phyloP scores from a whole-genome alignment of 2,113 vertebrate genomes.

The Leiothrix lutea region DNA sequence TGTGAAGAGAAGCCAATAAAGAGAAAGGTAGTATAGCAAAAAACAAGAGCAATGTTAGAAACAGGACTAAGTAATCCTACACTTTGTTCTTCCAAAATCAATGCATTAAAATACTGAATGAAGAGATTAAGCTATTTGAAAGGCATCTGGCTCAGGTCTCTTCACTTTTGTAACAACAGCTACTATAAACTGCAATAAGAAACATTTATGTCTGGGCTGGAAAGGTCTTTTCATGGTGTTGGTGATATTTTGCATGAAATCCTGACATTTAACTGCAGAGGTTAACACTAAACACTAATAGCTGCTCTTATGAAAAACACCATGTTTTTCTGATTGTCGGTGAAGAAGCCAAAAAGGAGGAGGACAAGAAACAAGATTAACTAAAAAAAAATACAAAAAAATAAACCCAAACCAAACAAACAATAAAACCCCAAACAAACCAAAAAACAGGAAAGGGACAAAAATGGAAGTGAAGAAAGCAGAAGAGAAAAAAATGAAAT shows the following conservation, averaged over 20 bases:
- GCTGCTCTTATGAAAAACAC: not conserved
- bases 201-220: not conserved
- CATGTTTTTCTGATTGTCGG: not conserved
- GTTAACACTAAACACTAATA: not conserved
- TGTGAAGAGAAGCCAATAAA: not conserved
- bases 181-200: not conserved
- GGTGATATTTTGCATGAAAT: not conserved
- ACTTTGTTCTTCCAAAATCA: not conserved
- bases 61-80: not conserved
- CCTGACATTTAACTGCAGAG: not conserved
- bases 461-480: not conserved
- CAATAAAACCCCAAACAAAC: not conserved
- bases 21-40: not conserved
- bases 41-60: not conserved
- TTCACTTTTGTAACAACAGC: not conserved
- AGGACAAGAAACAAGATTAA: not conserved
- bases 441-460: not conserved
- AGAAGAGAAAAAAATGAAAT: not conserved
- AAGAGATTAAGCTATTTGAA: not conserved
- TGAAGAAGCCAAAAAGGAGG: not conserved
- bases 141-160: not conserved
- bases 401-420: not conserved
- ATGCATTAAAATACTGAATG: not conserved
- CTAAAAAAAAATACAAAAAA: not conserved
- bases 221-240: not conserved